Evolutionary conservation across 2,888 invertebrate species (phyloP).

Genomic region (Monochamus alternatus): DNA sequence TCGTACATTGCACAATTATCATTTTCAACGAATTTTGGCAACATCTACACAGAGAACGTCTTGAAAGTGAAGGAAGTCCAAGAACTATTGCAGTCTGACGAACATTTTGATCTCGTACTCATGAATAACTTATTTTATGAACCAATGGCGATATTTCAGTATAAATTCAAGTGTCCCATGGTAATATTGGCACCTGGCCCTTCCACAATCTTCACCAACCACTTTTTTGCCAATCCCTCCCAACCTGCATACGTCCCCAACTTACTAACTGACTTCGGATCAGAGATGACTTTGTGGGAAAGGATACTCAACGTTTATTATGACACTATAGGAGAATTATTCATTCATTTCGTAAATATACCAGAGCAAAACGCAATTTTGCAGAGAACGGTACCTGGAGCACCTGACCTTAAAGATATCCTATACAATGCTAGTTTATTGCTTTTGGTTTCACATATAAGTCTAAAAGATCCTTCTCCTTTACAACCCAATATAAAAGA

Average conservation of each 20-base stretch:
- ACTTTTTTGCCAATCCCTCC: constrained; percentile 70
- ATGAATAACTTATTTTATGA: constrained; percentile 61
- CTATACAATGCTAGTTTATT: constrained; percentile 60
- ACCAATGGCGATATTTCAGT: constrained; percentile 44
- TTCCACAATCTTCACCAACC: constrained; percentile 57
- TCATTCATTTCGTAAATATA: constrained; percentile 34
- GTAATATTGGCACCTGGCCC: constrained; percentile 40
- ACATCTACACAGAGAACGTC: constrained; percentile 1
- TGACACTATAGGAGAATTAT: constrained; percentile 39
- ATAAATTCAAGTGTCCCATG: constrained; percentile 45
- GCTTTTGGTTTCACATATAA: constrained; percentile 70
- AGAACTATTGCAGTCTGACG: constrained; percentile 55
- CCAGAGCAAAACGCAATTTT: constrained; percentile 54
- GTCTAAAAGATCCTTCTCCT: constrained; percentile 72
- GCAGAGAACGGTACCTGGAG: constrained; percentile 58
- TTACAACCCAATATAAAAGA: constrained; percentile 75
- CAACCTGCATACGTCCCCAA: constrained; percentile 72
- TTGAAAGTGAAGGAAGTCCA: constrained; percentile 49
- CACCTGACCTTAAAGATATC: constrained; percentile 55
- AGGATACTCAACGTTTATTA: constrained; percentile 72
- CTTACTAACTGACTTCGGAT: constrained; percentile 66
- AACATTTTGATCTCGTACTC: constrained; percentile 61
- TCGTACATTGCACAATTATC: not conserved
- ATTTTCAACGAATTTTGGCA: not conserved
- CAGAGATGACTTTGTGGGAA: constrained; percentile 72